Evolutionary conservation across 92 coral and sea anemone genomes (phyloP).

Genomic region (Paramuricea clavata): DNA sequence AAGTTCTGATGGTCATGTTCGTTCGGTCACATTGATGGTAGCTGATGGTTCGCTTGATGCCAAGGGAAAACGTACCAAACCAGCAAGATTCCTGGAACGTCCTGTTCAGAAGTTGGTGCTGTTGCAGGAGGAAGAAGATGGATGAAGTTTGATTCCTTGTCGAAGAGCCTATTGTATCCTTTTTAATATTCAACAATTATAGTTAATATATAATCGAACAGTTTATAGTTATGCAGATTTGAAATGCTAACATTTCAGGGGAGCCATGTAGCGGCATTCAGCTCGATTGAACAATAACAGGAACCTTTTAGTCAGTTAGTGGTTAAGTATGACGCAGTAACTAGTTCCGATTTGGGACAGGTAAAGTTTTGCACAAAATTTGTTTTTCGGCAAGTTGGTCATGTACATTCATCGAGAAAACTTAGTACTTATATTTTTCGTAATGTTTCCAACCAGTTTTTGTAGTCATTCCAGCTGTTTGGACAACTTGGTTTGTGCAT

Average conservation of each 20-base stretch:
- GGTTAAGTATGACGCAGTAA: slow-evolving; percentile 6
- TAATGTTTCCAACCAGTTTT: neutral
- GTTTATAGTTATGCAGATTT: neutral
- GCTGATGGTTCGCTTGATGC: slow-evolving; percentile 32
- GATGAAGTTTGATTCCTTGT: neutral
- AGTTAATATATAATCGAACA: too few relatives aligned
- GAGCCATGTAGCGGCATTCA: too few relatives aligned
- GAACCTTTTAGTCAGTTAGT: neutral
- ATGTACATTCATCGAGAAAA: neutral
- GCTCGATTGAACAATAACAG: too few relatives aligned
- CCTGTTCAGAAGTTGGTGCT: slow-evolving; percentile 60
- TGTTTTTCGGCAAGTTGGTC: neutral
- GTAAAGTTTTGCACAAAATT: neutral
- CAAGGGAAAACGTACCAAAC: slow-evolving; percentile 30
- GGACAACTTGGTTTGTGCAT: slow-evolving; percentile 9
- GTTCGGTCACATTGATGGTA: slow-evolving; percentile 32
- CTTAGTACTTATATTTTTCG: too few relatives aligned
- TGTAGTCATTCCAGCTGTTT: neutral
- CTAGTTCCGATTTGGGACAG: slow-evolving; percentile 21
- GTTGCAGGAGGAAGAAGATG: slow-evolving; percentile 23
- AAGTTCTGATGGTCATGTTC: slow-evolving; percentile 47
- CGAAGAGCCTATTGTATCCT: slow-evolving; percentile 11
- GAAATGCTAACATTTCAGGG: slow-evolving; percentile 25
- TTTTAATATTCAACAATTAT: neutral
- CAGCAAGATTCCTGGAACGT: slow-evolving; percentile 40